Base-by-base conservation (phyloP, 2,888 invertebrate species). In the Euzetes globulus region DNA sequence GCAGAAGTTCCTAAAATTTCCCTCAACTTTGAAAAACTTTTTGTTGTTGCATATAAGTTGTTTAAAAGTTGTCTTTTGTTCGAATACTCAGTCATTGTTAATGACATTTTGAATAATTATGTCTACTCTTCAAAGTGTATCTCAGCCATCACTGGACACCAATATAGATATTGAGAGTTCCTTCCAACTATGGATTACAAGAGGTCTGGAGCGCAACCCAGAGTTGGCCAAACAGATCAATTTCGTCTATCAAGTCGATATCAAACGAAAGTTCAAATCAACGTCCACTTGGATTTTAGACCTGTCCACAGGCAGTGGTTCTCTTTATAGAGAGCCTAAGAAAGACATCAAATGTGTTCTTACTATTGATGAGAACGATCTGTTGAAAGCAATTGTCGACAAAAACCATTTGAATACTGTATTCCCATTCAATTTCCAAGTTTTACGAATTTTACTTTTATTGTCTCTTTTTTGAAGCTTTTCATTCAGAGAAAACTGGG, bases 161-260 rank as follows among this genome's bases (percentile, higher is more conserved):
- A 63, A 33, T n/a, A 17, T 63, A 63, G 63, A 63, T n/a, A 63
- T 63, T 6, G 63, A 63, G 4, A 3, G 37, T 0, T 63, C 15
- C 5, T 63, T 63, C 7, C 29, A 33, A n/a, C 11, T n/a, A 15
- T 63, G 63, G 63, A 63, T 63, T 15, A 33, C 22, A 2, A n/a
- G n/a, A 19, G 27, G 37, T 19, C 19, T 63, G 3, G n/a, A 29
- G 19, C 29, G 63, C 2, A 63, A 33, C 15, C 63, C 63, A 33
- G 63, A n/a, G 17, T 37, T 63, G 63, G 63, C 63, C 37, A 63
- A 37, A 33, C 17, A 63, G 63, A 63, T 63, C 19, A 63, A 63
- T 63, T 29, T 33, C n/a, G 33, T 63, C 5, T 63, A 63, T 63
- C 63, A 63, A n/a, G 5, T 63, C 5, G 27, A 63, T 63, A 63